phyloP scores from a whole-genome alignment of 2,797 vertebrate species.

The Meriones psammophilus region DNA sequence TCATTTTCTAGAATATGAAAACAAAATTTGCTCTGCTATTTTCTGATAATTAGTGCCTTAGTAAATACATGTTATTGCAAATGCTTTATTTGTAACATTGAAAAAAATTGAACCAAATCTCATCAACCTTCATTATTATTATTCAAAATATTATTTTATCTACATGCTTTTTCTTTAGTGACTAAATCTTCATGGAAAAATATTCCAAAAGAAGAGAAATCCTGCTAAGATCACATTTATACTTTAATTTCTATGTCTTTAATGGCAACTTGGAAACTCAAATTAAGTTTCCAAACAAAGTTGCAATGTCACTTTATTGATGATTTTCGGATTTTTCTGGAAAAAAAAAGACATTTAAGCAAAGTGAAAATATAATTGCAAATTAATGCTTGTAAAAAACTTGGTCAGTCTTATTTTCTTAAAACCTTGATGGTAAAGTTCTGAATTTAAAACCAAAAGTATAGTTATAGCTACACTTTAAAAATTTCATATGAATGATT shows the following conservation, averaged over 20 bases:
- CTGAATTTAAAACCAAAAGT: not conserved
- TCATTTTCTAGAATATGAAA: not conserved
- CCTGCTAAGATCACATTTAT: not conserved
- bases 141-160: constrained; percentile 37
- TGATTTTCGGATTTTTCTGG: constrained; percentile 2
- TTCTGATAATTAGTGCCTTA: constrained; percentile 8
- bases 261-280: not conserved
- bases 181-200: not conserved
- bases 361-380: not conserved
- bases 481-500: not conserved
- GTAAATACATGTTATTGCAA: constrained; percentile 8
- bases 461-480: not conserved
- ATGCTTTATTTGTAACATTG: not conserved
- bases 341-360: not conserved
- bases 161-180: not conserved
- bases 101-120: constrained; percentile 9
- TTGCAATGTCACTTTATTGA: not conserved
- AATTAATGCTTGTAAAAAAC: constrained; percentile 2
- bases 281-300: not conserved
- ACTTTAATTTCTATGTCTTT: not conserved
- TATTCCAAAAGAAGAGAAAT: constrained; percentile 8
- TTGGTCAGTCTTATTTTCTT: not conserved
- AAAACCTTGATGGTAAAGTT: not conserved
- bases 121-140: not conserved
- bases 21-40: not conserved